Conservation (phyloP, 2,888 invertebrate species). For the Leptopilina myrica region DNA sequence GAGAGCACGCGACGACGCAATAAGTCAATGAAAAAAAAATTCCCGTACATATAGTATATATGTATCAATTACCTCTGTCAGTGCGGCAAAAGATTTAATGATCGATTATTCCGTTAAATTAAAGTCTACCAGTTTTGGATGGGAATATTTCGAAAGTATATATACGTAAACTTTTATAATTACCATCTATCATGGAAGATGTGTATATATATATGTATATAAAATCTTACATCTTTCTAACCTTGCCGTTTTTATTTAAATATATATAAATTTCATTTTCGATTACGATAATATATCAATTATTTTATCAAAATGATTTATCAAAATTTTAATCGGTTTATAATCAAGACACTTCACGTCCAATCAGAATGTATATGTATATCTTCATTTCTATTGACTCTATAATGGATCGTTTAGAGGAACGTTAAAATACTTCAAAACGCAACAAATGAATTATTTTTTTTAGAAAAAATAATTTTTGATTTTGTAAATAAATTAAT, state of each 20-base stretch:
- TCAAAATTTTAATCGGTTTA: too few relatives aligned
- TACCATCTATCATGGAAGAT: neutral
- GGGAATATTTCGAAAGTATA: constrained; percentile 12
- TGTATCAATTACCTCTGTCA: constrained; percentile 37
- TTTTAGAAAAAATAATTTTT: too few relatives aligned
- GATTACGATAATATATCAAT: too few relatives aligned
- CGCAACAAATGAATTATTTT: too few relatives aligned
- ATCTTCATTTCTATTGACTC: too few relatives aligned
- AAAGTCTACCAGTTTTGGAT: constrained; percentile 11
- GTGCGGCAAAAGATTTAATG: constrained; percentile 15
- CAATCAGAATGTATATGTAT: too few relatives aligned
- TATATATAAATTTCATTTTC: too few relatives aligned
- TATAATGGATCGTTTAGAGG: too few relatives aligned
- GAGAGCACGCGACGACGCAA: neutral
- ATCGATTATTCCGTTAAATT: constrained; percentile 36
- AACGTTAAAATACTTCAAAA: too few relatives aligned
- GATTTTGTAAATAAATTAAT: too few relatives aligned
- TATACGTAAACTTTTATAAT: constrained; percentile 16
- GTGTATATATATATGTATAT: neutral
- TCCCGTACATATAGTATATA: neutral
- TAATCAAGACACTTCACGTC: too few relatives aligned
- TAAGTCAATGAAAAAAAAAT: constrained; percentile 12
- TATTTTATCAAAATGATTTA: too few relatives aligned
- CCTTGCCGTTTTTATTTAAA: neutral
- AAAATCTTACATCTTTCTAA: neutral